These are phyloP conservation scores for Drosophila arawakana DNA, from an alignment of 1,140 invertebrate genomes.

Conservation along the genomic window DNA sequence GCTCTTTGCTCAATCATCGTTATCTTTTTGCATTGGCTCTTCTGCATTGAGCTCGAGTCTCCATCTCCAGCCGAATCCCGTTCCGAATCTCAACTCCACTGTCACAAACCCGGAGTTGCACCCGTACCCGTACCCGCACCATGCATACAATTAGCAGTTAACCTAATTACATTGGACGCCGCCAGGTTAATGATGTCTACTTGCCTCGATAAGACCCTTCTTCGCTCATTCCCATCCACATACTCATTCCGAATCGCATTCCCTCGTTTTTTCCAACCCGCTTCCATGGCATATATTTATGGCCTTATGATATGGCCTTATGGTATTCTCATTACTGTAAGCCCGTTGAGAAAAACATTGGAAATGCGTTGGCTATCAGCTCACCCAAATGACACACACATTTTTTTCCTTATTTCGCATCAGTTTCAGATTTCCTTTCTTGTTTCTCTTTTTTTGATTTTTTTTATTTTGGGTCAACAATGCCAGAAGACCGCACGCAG, in stretches of 20 bases:
- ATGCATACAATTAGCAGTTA: slow-evolving; percentile 70
- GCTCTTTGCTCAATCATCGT: slow-evolving; percentile 45
- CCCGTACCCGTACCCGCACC: slow-evolving; percentile 3
- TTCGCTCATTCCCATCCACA: not conserved
- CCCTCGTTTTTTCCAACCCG: not conserved
- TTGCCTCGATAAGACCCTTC: slow-evolving; percentile 60
- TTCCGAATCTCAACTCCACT: not conserved
- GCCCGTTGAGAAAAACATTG: slow-evolving; percentile 3
- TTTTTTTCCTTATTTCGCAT: slow-evolving; percentile 25
- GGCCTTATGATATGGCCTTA: slow-evolving; percentile 59
- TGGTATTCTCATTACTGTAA: slow-evolving; percentile 48
- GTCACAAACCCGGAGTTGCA: not conserved
- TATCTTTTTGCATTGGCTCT: slow-evolving; percentile 37
- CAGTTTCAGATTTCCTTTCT: slow-evolving; percentile 22
- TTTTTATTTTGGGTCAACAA: slow-evolving; percentile 55
- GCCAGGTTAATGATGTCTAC: slow-evolving; percentile 68
- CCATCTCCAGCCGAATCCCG: not conserved
- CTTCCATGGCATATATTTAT: slow-evolving; percentile 56
- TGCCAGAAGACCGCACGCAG: not conserved
- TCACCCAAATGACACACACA: slow-evolving; percentile 54
- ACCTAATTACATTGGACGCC: slow-evolving; percentile 68
- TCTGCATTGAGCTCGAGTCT: slow-evolving; percentile 27
- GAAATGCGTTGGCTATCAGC: slow-evolving; percentile 39
- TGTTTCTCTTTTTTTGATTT: not conserved
- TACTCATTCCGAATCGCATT: not conserved